Percentiles rank a stretch among this genome's conserved stretches.
Evolutionary conservation across 1,140 invertebrate genomes (phyloP).

Genomic region (Drosophila baimaii): DNA sequence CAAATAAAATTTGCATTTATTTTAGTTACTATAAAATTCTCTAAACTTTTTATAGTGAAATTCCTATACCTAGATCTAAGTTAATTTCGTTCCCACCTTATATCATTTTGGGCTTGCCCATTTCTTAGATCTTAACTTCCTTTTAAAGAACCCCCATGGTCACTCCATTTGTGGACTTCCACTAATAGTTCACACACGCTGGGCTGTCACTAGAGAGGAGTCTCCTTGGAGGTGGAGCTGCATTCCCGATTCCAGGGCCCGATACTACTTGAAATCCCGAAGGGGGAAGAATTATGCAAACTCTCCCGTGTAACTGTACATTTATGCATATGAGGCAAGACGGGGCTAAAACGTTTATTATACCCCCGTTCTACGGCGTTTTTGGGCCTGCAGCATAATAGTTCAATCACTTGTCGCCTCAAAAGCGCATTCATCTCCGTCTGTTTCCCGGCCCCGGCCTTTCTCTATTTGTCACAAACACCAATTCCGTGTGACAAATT

Average conservation of each 20-base stretch:
- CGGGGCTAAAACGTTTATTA: slow-evolving; percentile 53
- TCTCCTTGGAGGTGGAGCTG: not conserved
- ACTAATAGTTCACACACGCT: slow-evolving; percentile 45
- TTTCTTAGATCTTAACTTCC: slow-evolving; percentile 10
- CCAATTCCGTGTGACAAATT: slow-evolving; percentile 83
- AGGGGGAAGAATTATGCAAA: slow-evolving; percentile 38
- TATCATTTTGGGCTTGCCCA: not conserved
- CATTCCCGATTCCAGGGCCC: not conserved
- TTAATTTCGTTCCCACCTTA: not conserved
- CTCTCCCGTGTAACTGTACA: slow-evolving; percentile 31
- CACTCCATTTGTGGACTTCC: slow-evolving; percentile 25
- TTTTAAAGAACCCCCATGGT: slow-evolving; percentile 9
- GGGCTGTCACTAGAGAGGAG: slow-evolving; percentile 5
- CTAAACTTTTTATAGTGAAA: not conserved
- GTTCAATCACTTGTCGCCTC: slow-evolving; percentile 81
- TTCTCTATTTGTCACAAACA: slow-evolving; percentile 81
- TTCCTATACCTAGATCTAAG: not conserved
- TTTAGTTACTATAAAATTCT: not conserved
- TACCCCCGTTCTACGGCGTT: slow-evolving; percentile 34
- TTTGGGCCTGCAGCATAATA: slow-evolving; percentile 67
- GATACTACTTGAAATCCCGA: not conserved
- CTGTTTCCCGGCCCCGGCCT: slow-evolving; percentile 21
- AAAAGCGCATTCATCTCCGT: slow-evolving; percentile 28
- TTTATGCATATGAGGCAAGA: slow-evolving; percentile 55
- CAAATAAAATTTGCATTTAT: not conserved